These are phyloP conservation scores for Rhagium mordax DNA, from an alignment of 2,888 invertebrate genomes.

Conservation along the genomic window DNA sequence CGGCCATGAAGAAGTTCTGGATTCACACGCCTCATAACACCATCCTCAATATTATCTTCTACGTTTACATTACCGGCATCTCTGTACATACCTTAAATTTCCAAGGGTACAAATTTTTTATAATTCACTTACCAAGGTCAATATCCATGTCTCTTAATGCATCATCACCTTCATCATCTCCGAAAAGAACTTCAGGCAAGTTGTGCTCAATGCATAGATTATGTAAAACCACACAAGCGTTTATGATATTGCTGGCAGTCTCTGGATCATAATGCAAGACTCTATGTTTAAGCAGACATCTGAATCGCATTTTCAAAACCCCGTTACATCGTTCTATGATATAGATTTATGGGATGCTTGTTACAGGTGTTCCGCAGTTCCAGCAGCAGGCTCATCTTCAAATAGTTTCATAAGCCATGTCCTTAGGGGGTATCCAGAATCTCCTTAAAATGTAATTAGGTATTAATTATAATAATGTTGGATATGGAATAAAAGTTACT, in stretches of 20 bases:
- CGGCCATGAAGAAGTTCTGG: background rate
- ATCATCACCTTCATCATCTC: background rate
- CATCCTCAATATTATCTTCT: background rate
- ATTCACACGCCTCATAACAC: background rate
- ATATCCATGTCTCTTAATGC: background rate
- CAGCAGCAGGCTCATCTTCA: background rate
- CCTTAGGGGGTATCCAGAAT: slow-evolving; percentile 1
- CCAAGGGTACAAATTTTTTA: background rate
- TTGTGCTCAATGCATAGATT: slow-evolving; percentile 34
- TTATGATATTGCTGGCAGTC: slow-evolving; percentile 31
- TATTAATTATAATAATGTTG: background rate
- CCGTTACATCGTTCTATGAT: slow-evolving; percentile 37
- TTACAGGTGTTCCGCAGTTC: background rate
- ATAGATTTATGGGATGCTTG: background rate
- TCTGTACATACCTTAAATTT: background rate
- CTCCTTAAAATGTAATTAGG: background rate
- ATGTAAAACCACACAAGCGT: slow-evolving; percentile 37
- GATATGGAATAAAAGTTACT: background rate
- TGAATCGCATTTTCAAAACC: slow-evolving; percentile 36
- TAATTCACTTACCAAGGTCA: background rate
- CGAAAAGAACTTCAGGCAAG: background rate
- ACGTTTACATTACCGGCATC: background rate
- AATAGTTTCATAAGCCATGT: slow-evolving; percentile 3
- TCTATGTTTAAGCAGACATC: slow-evolving; percentile 37
- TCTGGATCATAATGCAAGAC: slow-evolving; percentile 35